Percentiles rank a stretch among this genome's conserved stretches.
Evolutionary conservation across 1,140 invertebrate genomes (phyloP).

Genomic region (Macrostomum lignano): DNA sequence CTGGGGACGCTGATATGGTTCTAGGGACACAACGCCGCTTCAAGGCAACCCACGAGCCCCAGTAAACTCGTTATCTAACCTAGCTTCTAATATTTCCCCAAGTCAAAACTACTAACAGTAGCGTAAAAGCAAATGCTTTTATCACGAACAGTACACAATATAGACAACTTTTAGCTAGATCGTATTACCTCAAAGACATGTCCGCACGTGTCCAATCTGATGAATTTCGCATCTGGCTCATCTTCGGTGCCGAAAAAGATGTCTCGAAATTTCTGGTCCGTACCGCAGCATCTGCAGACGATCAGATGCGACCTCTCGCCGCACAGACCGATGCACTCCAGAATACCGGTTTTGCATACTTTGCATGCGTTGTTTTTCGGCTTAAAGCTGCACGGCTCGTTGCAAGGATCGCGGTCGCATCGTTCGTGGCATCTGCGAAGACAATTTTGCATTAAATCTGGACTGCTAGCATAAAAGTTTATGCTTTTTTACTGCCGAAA

Average conservation of each 20-base stretch:
- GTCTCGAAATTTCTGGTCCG: constrained; percentile 28
- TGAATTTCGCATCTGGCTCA: constrained; percentile 22
- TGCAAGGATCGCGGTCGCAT: constrained; percentile 31
- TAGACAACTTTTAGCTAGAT: too few species aligned
- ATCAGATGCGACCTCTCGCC: constrained; percentile 35
- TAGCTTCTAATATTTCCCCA: too few species aligned
- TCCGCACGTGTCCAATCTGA: constrained; percentile 36
- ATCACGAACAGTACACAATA: too few species aligned
- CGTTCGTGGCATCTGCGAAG: constrained; percentile 29
- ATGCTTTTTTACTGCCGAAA: too few species aligned
- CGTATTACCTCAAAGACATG: constrained; percentile 38
- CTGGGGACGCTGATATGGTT: too few species aligned
- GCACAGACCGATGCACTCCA: constrained; percentile 32
- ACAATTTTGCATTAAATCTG: too few species aligned
- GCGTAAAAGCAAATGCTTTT: too few species aligned
- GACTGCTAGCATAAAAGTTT: too few species aligned
- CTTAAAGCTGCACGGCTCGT: constrained; percentile 8
- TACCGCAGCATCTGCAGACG: constrained; percentile 23
- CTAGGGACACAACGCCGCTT: too few species aligned
- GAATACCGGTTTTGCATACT: neutral
- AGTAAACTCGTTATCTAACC: too few species aligned
- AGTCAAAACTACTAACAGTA: too few species aligned
- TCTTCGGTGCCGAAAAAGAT: constrained; percentile 31
- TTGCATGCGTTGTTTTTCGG: constrained; percentile 17
- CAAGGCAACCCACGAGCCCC: too few species aligned